Evolutionary conservation across 2,888 invertebrate genomes (phyloP).

Genomic region (Melikaiella ostensackeni): DNA sequence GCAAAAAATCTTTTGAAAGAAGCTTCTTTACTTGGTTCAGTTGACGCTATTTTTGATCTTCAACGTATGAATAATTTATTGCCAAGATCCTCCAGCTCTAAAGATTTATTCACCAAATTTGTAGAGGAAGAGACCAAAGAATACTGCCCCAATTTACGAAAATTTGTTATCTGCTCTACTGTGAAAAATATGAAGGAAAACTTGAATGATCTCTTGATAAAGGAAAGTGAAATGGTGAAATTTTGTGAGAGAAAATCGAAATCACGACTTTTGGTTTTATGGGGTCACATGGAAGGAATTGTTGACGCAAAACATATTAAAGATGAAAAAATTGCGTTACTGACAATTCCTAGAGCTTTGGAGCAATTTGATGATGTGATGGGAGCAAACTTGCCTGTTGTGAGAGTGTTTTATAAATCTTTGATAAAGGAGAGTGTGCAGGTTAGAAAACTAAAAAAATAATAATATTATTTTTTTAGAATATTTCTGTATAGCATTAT

Average conservation of each 20-base stretch:
- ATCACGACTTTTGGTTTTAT: conserved; percentile 2
- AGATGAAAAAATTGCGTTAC: background rate
- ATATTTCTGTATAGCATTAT: background rate
- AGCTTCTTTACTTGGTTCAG: conserved; percentile 42
- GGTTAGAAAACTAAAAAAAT: background rate
- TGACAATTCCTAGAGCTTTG: conserved; percentile 3
- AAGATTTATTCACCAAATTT: conserved; percentile 42
- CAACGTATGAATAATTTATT: conserved; percentile 38
- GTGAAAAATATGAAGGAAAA: conserved; percentile 24
- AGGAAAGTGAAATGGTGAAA: conserved; percentile 43
- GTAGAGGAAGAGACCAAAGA: conserved; percentile 50
- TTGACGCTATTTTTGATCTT: conserved; percentile 54
- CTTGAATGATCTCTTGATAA: conserved; percentile 37
- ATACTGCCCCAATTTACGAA: conserved; percentile 33
- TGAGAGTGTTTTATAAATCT: background rate
- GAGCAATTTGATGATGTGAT: conserved; percentile 6
- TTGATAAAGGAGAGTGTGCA: background rate
- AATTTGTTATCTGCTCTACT: conserved; percentile 51
- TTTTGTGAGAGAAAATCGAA: conserved; percentile 26
- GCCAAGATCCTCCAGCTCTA: background rate
- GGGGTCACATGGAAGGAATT: background rate
- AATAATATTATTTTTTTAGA: background rate
- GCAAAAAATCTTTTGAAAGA: conserved; percentile 49
- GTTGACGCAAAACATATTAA: background rate
- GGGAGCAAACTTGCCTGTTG: conserved; percentile 6